phyloP scores from a whole-genome alignment of 2,888 invertebrate species.

The Drosophila pegasa region DNA sequence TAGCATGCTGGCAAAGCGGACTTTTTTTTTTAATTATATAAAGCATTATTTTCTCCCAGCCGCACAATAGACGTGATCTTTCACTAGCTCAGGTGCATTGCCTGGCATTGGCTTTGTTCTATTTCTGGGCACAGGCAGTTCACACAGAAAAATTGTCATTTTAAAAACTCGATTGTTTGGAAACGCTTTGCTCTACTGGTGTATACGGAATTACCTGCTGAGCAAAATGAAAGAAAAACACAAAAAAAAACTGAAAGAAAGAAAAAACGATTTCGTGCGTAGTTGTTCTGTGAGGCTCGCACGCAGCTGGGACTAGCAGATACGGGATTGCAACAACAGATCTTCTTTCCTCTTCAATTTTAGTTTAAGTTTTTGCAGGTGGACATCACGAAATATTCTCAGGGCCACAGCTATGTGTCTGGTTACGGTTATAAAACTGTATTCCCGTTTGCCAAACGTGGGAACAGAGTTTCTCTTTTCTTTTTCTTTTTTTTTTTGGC shows the following conservation, averaged over 20 bases:
- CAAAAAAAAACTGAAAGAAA: constrained; percentile 37
- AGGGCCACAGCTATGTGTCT: constrained; percentile 54
- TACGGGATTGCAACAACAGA: constrained; percentile 67
- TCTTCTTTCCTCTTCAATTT: constrained; percentile 70
- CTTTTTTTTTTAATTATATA: constrained; percentile 58
- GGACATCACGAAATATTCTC: constrained; percentile 71
- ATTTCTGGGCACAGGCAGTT: constrained; percentile 40
- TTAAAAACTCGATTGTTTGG: constrained; percentile 74
- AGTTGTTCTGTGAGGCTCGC: constrained; percentile 42
- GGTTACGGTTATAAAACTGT: constrained; percentile 72
- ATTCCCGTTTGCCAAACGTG: constrained; percentile 59
- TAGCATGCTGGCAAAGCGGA: constrained; percentile 36
- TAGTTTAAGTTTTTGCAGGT: constrained; percentile 65
- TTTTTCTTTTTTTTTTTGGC: constrained; percentile 40
- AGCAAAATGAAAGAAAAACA: constrained; percentile 18
- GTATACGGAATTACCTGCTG: constrained; percentile 48
- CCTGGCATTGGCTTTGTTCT: constrained; percentile 63
- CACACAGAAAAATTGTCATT: constrained; percentile 68
- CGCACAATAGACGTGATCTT: constrained; percentile 61
- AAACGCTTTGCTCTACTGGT: constrained; percentile 44
- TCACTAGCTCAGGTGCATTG: constrained; percentile 65
- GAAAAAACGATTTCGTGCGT: constrained; percentile 56
- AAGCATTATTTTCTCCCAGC: constrained; percentile 55
- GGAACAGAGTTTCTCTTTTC: constrained; percentile 53
- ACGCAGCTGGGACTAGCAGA: constrained; percentile 53